Conservation (phyloP, 2,113 vertebrate genomes). For the Sprattus sprattus region DNA sequence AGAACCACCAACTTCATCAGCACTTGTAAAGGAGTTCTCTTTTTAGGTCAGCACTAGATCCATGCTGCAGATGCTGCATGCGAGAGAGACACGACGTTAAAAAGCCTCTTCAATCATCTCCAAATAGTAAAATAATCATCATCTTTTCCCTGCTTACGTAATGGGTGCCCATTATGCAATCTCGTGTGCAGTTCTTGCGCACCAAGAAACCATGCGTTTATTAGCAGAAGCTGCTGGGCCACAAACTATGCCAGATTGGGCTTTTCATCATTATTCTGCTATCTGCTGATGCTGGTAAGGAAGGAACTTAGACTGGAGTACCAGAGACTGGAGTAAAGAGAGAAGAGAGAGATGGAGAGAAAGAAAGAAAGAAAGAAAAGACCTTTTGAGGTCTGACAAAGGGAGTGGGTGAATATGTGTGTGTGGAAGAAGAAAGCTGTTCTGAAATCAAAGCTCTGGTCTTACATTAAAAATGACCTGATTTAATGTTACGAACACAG, state of each 20-base stretch:
- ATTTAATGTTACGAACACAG: constrained; percentile 49
- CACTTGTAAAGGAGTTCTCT: not conserved
- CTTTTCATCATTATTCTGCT: not conserved
- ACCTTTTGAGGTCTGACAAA: not conserved
- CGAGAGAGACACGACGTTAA: not conserved
- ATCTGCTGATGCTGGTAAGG: not conserved
- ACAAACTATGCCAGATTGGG: not conserved
- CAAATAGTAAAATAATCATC: constrained; percentile 13
- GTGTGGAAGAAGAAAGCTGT: not conserved
- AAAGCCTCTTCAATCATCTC: not conserved
- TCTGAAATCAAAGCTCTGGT: constrained; percentile 27
- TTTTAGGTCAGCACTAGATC: not conserved
- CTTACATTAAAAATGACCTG: constrained; percentile 38
- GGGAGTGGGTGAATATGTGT: not conserved
- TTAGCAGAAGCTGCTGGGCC: not conserved
- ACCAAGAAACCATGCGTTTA: not conserved
- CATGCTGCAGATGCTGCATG: not conserved
- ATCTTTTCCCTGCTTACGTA: not conserved
- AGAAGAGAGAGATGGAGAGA: no score
- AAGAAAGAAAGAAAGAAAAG: not conserved
- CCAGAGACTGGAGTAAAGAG: no score
- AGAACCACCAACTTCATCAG: not conserved
- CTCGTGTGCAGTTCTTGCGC: not conserved
- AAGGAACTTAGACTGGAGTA: not conserved
- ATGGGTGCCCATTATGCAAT: not conserved